Conservation (phyloP, 1,140 invertebrate species). For the Andricus grossulariae region DNA sequence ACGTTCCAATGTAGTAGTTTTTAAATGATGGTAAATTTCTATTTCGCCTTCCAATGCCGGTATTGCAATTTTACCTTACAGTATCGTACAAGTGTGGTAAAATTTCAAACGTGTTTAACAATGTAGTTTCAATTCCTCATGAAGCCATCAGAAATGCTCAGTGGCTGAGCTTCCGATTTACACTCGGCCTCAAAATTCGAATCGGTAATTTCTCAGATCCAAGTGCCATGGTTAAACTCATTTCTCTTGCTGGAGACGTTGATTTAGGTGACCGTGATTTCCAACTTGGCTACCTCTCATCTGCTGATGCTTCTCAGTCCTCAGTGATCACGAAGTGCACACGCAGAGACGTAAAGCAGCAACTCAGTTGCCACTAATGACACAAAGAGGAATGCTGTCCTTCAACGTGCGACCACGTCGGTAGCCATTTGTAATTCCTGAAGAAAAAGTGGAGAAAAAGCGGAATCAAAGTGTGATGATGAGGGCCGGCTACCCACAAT, state of each 20-base stretch:
- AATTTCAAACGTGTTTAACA: too few species aligned
- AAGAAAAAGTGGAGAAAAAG: slow-evolving; percentile 66
- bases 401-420: slow-evolving; percentile 64
- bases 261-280: slow-evolving; percentile 69
- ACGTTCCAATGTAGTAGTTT: too few species aligned
- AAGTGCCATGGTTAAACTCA: slow-evolving; percentile 51
- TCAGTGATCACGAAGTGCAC: slow-evolving; percentile 46
- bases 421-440: slow-evolving; percentile 72
- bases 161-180: neutral
- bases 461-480: slow-evolving; percentile 71
- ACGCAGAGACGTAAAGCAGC: slow-evolving; percentile 42
- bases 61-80: too few species aligned
- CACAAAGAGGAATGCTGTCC: slow-evolving; percentile 73
- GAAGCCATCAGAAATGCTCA: too few species aligned
- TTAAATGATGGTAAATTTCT: too few species aligned
- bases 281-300: slow-evolving; percentile 65
- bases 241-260: slow-evolving; percentile 62
- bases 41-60: too few species aligned
- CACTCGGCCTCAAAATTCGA: slow-evolving; percentile 30
- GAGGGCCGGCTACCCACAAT: slow-evolving; percentile 61
- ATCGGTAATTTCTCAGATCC: slow-evolving; percentile 50
- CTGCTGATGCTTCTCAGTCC: slow-evolving; percentile 46
- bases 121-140: too few species aligned
- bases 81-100: too few species aligned
- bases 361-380: slow-evolving; percentile 71